Conservation (phyloP, 1,140 invertebrate species). For the Drosophila parvula region DNA sequence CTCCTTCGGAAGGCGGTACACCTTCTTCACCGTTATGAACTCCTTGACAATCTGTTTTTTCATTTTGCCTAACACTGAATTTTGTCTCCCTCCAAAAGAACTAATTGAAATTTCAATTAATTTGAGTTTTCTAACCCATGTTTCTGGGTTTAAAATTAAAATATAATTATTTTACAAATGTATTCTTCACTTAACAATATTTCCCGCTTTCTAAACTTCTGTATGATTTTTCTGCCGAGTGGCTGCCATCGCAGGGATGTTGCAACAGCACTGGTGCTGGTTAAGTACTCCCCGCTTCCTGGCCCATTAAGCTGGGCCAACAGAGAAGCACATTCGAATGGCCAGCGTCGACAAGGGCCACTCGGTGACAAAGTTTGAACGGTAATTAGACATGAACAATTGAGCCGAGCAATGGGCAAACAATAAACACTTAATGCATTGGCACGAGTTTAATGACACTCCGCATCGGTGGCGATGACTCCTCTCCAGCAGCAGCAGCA, state of each 20-base stretch:
- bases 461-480: conserved; percentile 45
- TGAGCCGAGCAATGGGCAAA: conserved; percentile 43
- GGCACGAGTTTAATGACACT: conserved; percentile 57
- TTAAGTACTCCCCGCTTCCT: neutral
- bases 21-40: conserved; percentile 61
- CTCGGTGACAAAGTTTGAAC: conserved; percentile 39
- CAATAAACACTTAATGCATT: conserved; percentile 58
- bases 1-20: conserved; percentile 41
- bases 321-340: conserved; percentile 2
- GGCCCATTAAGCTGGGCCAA: conserved; percentile 16
- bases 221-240: neutral
- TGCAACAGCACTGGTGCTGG: neutral
- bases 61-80: conserved; percentile 31
- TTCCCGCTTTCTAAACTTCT: neutral
- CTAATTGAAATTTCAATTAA: neutral
- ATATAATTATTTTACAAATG: neutral
- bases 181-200: neutral
- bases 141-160: neutral
- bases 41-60: conserved; percentile 48
- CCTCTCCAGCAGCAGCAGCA: conserved; percentile 13
- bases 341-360: conserved; percentile 17
- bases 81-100: conserved; percentile 17
- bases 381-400: conserved; percentile 55
- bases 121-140: neutral
- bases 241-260: too few species aligned